These are phyloP conservation scores for Macropus fuliginosus DNA, from an alignment of 2,797 vertebrate genomes.

Conservation along the genomic window DNA sequence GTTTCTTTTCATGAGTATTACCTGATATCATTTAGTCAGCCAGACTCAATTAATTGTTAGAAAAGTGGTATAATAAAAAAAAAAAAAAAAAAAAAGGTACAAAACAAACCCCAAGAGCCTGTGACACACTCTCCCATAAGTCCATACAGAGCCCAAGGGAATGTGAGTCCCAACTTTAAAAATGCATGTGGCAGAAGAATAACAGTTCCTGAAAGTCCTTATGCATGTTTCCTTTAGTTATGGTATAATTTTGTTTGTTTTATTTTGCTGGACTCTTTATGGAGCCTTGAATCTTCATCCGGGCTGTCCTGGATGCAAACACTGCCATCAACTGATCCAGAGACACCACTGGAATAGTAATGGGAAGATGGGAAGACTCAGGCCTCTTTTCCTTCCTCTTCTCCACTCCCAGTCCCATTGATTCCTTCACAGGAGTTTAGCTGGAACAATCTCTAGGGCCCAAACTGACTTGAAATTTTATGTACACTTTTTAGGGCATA, in stretches of 20 bases:
- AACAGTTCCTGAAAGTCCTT: neutral
- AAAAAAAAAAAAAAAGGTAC: neutral
- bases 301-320: neutral
- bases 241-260: neutral
- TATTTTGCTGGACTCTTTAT: neutral
- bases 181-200: neutral
- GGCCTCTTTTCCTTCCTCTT: neutral
- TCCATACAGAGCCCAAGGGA: neutral
- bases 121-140: neutral
- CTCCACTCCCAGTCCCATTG: neutral
- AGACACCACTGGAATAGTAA: neutral
- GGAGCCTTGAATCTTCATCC: neutral
- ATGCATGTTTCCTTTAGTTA: neutral
- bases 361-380: neutral
- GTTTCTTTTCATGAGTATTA: neutral
- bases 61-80: neutral
- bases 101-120: neutral
- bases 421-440: neutral
- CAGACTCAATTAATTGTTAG: neutral
- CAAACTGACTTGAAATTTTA: neutral
- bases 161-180: neutral
- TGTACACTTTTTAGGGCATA: neutral
- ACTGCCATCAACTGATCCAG: neutral
- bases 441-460: neutral
- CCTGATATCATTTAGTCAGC: neutral